Percentiles rank a stretch among this genome's conserved stretches.
phyloP scores from a whole-genome alignment of 23 tunicate genomes.

The Diplosoma virens region DNA sequence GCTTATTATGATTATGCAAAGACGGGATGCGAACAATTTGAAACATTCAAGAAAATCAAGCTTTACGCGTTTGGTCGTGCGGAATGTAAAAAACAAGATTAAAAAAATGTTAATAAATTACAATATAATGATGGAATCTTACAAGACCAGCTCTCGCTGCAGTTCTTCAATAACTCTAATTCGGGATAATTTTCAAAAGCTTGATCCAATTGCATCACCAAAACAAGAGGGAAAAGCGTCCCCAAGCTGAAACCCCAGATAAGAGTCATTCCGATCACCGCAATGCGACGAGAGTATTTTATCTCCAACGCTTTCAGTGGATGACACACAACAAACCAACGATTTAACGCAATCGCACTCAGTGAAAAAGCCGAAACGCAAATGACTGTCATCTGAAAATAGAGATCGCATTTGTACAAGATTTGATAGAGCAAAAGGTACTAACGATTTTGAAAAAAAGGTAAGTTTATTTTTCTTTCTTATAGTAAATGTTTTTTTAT shows the following conservation, averaged over 20 bases:
- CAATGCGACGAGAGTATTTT: constrained; percentile 24
- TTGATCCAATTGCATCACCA: constrained; percentile 4
- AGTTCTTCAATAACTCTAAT: constrained; percentile 8
- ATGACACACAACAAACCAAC: constrained; percentile 85
- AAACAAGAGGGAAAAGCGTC: constrained; percentile 38
- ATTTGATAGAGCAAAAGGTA: not conserved
- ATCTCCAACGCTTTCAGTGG: constrained; percentile 57
- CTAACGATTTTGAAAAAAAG: not conserved
- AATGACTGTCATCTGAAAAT: constrained; percentile 39
- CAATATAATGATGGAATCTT: not conserved
- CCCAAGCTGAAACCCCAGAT: constrained; percentile 48
- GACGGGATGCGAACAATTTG: too few relatives aligned
- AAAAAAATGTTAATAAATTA: not conserved
- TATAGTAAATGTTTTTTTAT: too few relatives aligned
- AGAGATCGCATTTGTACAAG: not conserved
- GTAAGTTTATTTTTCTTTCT: not conserved
- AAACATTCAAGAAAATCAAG: too few relatives aligned
- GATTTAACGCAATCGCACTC: constrained; percentile 71
- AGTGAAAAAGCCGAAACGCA: constrained; percentile 45
- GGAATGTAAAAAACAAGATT: not conserved
- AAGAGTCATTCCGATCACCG: constrained; percentile 15
- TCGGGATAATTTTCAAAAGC: constrained; percentile 16
- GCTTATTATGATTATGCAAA: too few relatives aligned
- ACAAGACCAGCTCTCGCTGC: constrained; percentile 50
- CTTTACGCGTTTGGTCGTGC: too few relatives aligned